Conservation (phyloP, 1,140 invertebrate genomes). For the Platyscapa corneri region DNA sequence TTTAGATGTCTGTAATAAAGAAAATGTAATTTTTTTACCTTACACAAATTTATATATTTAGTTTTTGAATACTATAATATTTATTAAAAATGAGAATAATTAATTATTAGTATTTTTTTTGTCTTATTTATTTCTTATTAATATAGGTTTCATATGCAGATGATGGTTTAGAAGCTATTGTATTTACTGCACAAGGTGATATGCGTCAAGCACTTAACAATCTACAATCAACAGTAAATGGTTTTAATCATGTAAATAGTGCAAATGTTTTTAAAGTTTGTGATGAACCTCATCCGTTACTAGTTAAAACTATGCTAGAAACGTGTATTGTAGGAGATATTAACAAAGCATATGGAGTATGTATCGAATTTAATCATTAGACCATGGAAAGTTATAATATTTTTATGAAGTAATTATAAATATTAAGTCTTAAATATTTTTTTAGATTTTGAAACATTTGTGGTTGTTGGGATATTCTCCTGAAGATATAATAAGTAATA, state of each 20-base stretch:
- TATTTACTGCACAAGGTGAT: constrained; percentile 99
- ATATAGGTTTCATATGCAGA: constrained; percentile 85
- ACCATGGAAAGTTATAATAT: background rate
- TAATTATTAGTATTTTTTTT: no score
- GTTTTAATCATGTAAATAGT: constrained; percentile 92
- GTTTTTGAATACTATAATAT: background rate
- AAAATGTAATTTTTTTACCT: constrained; percentile 76
- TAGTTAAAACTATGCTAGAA: constrained; percentile 94
- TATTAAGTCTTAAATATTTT: constrained; percentile 14
- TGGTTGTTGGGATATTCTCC: constrained; percentile 96
- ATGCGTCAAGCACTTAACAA: constrained; percentile 99
- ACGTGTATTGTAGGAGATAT: constrained; percentile 89
- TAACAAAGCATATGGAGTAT: constrained; percentile 88
- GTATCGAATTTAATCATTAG: constrained; percentile 5
- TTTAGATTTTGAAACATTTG: constrained; percentile 86
- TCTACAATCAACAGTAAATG: constrained; percentile 96
- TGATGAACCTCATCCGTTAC: constrained; percentile 97
- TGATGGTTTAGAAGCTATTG: constrained; percentile 96
- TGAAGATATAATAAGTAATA: constrained; percentile 96
- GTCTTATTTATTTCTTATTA: constrained; percentile 39
- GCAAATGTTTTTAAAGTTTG: constrained; percentile 99
- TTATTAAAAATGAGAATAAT: background rate
- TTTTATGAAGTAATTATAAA: background rate
- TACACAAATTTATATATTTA: background rate
- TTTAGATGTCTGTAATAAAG: constrained; percentile 83